Percentiles rank a stretch among this genome's conserved stretches.
These are phyloP conservation scores for Diadegma fenestrale DNA, from an alignment of 2,888 invertebrate species.

Conservation along the genomic window DNA sequence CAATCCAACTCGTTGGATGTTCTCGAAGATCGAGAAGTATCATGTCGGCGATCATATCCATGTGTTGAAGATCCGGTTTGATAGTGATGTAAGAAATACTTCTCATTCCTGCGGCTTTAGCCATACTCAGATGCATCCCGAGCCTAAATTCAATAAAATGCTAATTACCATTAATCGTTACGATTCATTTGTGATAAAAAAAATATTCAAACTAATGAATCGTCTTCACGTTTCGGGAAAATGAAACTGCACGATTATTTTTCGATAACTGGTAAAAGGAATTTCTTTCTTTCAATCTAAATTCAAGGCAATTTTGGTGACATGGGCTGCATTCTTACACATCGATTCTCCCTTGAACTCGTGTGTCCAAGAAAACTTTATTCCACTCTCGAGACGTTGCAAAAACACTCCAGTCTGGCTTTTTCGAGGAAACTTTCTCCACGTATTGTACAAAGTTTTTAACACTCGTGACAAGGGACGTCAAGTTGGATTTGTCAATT, in stretches of 20 bases:
- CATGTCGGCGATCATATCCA: slow-evolving; percentile 76
- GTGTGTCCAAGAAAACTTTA: slow-evolving; percentile 70
- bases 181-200: background rate
- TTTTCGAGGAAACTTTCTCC: slow-evolving; percentile 66
- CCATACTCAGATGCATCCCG: slow-evolving; percentile 78
- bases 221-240: background rate
- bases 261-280: background rate
- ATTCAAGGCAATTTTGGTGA: background rate
- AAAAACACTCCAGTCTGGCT: slow-evolving; percentile 75
- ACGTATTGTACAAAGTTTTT: slow-evolving; percentile 74
- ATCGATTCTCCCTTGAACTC: slow-evolving; percentile 71
- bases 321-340: slow-evolving; percentile 70
- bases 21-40: slow-evolving; percentile 74
- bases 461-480: slow-evolving; percentile 74
- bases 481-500: slow-evolving; percentile 78
- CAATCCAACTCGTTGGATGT: slow-evolving; percentile 77
- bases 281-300: background rate
- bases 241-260: background rate
- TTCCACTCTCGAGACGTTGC: slow-evolving; percentile 71
- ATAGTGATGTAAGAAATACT: slow-evolving; percentile 77
- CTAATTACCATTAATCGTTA: background rate
- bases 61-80: slow-evolving; percentile 76
- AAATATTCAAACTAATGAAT: background rate
- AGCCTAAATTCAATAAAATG: slow-evolving; percentile 68
- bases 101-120: slow-evolving; percentile 73